phyloP scores from a whole-genome alignment of 1,140 invertebrate species.

The Tetranychus cinnabarinus region DNA sequence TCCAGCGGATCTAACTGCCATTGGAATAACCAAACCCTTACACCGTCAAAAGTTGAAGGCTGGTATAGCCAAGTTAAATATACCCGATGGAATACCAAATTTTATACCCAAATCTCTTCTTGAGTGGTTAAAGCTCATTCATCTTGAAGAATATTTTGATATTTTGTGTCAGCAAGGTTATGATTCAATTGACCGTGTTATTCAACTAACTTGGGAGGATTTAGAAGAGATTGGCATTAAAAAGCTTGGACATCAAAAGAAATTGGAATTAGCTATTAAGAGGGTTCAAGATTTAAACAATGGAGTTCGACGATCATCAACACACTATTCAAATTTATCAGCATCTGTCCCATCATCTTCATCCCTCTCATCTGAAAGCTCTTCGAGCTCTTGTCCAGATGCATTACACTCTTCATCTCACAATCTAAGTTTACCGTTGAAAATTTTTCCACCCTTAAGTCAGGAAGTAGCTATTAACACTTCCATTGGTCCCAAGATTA shows the following conservation, averaged over 20 bases:
- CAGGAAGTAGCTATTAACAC: slow-evolving; percentile 12
- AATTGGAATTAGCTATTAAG: slow-evolving; percentile 87
- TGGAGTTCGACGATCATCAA: not conserved
- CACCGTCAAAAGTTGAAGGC: slow-evolving; percentile 85
- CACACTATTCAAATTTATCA: not conserved
- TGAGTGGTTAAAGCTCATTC: slow-evolving; percentile 72
- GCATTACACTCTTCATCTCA: not conserved
- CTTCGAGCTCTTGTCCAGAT: not conserved
- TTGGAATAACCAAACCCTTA: slow-evolving; percentile 85
- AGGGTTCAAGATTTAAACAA: slow-evolving; percentile 51
- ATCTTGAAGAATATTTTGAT: slow-evolving; percentile 70
- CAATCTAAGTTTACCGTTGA: not conserved
- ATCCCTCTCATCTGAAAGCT: not conserved
- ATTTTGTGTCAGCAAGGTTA: slow-evolving; percentile 77
- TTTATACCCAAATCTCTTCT: slow-evolving; percentile 72
- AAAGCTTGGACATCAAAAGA: slow-evolving; percentile 80
- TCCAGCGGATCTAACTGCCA: slow-evolving; percentile 58
- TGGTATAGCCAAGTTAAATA: slow-evolving; percentile 80
- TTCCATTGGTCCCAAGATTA: not conserved
- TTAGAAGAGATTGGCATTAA: slow-evolving; percentile 90
- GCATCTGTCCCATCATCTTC: not conserved
- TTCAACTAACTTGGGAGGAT: slow-evolving; percentile 92
- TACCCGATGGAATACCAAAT: slow-evolving; percentile 73
- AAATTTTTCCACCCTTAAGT: not conserved
- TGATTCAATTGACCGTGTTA: slow-evolving; percentile 53